Evolutionary conservation across 1,140 invertebrate genomes (phyloP), one percentile per base, ranked within the genome.

Genomic region (Drosophila yakuba): DNA sequence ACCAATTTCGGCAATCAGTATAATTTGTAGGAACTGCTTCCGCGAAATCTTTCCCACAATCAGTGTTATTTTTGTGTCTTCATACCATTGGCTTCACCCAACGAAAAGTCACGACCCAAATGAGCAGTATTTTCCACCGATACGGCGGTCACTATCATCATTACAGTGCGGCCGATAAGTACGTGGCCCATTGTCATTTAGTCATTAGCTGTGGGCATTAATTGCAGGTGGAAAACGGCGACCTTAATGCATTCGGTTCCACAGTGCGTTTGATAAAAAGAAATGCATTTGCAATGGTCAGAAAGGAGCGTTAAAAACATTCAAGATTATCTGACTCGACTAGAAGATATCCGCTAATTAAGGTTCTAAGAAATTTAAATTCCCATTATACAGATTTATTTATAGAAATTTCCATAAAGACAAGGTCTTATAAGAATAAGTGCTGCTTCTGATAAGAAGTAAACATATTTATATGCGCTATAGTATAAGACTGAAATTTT

Each of bases 211-310:
- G 59, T 74, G 75, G 73, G 63, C 81, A 66, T 78, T 84, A 84
- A 84, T 85, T 77, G 74, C 80, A 63, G 56, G 54, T 59, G 44
- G 43, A 58, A 78, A 67, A 64, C 47, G 57, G 32, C 60, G 61
- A 57, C 72, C 76, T 63, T 84, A 84, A 84, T 86, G 82, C 67
- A 62, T 60, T 79, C 61, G 47, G 75, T 69, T 54, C 63, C 82
- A 82, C 83, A 68, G 71, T 68, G 78, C 78, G 17, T n/a, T 15
- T 78, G 79, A 82, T 82, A 85, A 38, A 51, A 32, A 63, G 35
- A 79, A 62, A 66, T 78, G 73, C 64, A 84, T 72, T 84, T 47
- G 50, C 57, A 61, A 48, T 41, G 73, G 15, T 17, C 4, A 32
- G 11, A 74, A 23, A 17, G 32, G 6, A 25, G 28, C 10, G 25